These are phyloP conservation scores for Hemitrygon akajei DNA, from an alignment of 2,797 vertebrate genomes.

Conservation along the genomic window DNA sequence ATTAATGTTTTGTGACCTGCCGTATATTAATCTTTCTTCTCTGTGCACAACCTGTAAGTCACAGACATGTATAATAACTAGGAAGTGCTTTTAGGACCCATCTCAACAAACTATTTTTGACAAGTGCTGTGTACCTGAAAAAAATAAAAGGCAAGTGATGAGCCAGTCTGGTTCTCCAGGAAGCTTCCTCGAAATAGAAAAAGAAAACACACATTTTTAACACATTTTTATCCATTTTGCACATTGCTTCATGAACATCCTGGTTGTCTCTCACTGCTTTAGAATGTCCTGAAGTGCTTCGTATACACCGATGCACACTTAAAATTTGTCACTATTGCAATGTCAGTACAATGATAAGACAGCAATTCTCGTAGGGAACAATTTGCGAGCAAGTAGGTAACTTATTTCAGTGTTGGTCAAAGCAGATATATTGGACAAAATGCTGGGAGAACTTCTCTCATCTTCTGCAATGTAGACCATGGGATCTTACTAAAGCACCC, in stretches of 20 bases:
- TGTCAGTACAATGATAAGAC: too few species aligned
- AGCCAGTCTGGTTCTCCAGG: neutral
- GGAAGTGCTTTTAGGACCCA: neutral
- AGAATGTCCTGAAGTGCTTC: neutral
- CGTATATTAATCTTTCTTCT: neutral
- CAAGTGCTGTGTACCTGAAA: neutral
- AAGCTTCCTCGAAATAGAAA: neutral
- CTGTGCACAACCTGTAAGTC: neutral
- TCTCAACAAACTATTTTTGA: slow-evolving; percentile 15
- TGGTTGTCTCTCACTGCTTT: too few species aligned
- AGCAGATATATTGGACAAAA: neutral
- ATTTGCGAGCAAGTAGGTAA: too few species aligned
- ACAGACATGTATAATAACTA: neutral
- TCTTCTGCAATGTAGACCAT: neutral
- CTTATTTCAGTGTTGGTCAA: neutral
- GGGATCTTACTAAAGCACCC: neutral
- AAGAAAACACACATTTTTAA: neutral
- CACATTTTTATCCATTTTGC: neutral
- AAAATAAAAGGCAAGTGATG: neutral
- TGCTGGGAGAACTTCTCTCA: neutral
- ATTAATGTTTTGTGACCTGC: neutral
- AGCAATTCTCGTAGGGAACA: neutral
- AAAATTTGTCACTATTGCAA: neutral
- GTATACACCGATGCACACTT: neutral
- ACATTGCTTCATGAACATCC: neutral